Conservation (phyloP, 2,797 vertebrate species). For the Acipenser ruthenus region DNA sequence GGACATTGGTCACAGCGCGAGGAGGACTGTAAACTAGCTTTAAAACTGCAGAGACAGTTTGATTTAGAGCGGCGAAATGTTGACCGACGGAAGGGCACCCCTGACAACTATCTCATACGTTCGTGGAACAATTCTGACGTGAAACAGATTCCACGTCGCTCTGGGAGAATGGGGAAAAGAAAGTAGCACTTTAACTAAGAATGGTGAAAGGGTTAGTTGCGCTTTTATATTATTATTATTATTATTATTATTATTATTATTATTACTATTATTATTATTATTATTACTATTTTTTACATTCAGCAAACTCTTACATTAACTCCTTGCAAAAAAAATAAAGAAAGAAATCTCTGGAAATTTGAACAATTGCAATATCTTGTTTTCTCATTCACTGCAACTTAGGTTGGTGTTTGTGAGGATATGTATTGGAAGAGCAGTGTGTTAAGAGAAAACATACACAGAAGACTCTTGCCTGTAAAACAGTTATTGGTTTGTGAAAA, state of each 20-base stretch:
- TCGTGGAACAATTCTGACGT: slow-evolving; percentile 23
- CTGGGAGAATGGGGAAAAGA: slow-evolving; percentile 49
- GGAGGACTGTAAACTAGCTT: slow-evolving; percentile 68
- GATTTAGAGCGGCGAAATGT: slow-evolving; percentile 67
- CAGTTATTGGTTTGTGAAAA: too few species aligned
- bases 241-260: neutral
- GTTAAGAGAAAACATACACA: too few species aligned
- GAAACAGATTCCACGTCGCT: slow-evolving; percentile 47
- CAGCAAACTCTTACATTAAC: neutral
- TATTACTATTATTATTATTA: neutral
- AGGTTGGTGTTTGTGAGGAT: too few species aligned
- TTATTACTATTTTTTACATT: neutral
- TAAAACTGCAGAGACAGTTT: slow-evolving; percentile 76
- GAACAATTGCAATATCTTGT: too few species aligned
- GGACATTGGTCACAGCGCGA: slow-evolving; percentile 58
- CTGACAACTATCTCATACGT: slow-evolving; percentile 75
- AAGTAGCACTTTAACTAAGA: slow-evolving; percentile 36
- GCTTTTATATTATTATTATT: neutral
- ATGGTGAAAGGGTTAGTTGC: slow-evolving; percentile 16
- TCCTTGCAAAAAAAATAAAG: neutral
- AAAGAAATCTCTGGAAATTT: too few species aligned
- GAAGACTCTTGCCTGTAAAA: too few species aligned
- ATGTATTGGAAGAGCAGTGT: too few species aligned
- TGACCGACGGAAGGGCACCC: slow-evolving; percentile 51
- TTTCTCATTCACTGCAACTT: too few species aligned